Conservation (phyloP, 2,797 vertebrate genomes). For the Scolopax bukidnonensis region DNA sequence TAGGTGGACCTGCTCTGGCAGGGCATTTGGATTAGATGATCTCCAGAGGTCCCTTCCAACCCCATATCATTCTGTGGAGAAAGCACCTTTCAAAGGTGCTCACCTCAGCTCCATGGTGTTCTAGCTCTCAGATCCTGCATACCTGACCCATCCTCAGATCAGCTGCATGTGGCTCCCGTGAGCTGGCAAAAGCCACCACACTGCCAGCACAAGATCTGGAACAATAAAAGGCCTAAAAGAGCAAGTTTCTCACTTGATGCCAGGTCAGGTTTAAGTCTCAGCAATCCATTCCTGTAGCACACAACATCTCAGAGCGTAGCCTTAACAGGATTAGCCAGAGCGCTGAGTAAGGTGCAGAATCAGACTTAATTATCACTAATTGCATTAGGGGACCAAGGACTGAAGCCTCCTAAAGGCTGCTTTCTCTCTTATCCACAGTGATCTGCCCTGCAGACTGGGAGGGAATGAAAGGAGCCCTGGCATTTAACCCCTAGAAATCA, state of each 20-base stretch:
- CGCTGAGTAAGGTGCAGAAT: neutral
- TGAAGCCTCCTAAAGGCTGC: neutral
- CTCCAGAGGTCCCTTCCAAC: no score
- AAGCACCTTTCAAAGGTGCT: neutral
- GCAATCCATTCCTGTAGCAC: neutral
- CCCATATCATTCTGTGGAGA: neutral
- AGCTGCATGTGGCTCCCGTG: rapidly evolving
- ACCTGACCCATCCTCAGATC: neutral
- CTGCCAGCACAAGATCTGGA: neutral
- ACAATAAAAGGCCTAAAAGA: neutral
- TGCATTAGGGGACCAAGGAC: neutral
- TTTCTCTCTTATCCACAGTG: neutral
- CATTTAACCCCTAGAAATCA: neutral
- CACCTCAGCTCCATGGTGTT: neutral
- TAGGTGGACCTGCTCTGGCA: no score
- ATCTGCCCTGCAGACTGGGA: neutral
- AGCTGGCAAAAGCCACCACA: neutral
- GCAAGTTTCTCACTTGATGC: neutral
- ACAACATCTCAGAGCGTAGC: neutral
- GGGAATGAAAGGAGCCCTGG: neutral
- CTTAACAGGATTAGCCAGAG: neutral
- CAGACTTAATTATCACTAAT: neutral
- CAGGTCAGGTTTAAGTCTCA: neutral
- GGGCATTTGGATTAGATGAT: no score
- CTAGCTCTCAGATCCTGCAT: rapidly evolving